These are phyloP conservation scores for Manacus vitellinus DNA, from an alignment of 2,113 vertebrate species.

Conservation along the genomic window DNA sequence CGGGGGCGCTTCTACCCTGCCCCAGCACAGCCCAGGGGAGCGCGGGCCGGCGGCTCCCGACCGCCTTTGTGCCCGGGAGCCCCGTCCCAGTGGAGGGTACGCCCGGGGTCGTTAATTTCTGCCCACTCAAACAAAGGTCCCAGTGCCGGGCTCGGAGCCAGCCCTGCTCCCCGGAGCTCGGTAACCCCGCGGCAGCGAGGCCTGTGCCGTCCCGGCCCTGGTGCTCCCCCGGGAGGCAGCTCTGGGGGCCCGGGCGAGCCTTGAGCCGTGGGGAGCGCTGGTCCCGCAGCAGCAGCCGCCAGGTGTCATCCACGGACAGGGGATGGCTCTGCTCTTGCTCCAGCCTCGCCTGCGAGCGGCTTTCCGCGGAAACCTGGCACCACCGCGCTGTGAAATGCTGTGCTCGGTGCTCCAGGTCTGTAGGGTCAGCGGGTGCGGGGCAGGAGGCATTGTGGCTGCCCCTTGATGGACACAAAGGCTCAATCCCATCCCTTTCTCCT, in stretches of 20 bases:
- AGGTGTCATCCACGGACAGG: slow-evolving; percentile 44
- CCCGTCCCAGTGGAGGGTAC: background rate
- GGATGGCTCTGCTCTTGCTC: background rate
- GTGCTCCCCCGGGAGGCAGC: background rate
- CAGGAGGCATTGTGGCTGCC: background rate
- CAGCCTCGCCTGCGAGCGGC: background rate
- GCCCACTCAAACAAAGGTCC: background rate
- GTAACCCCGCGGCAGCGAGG: background rate
- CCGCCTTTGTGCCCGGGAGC: background rate
- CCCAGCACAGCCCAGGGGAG: background rate
- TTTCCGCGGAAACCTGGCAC: background rate
- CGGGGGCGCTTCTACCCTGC: background rate
- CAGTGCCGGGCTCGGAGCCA: background rate
- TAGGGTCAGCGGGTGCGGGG: background rate
- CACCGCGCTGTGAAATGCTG: rapidly evolving
- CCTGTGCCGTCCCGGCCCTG: background rate
- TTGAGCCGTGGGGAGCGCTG: background rate
- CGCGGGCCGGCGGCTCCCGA: background rate
- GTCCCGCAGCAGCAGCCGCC: background rate
- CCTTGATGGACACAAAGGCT: background rate
- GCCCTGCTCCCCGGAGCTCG: background rate
- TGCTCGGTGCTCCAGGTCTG: background rate
- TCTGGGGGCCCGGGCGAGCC: background rate
- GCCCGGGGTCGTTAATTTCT: background rate
- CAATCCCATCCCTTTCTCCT: background rate